A percentile compares a stretch with the other conserved stretches of the same genome.
Evolutionary conservation across 2,797 vertebrate genomes (phyloP).

Genomic region (Halcyon smyrnensis): DNA sequence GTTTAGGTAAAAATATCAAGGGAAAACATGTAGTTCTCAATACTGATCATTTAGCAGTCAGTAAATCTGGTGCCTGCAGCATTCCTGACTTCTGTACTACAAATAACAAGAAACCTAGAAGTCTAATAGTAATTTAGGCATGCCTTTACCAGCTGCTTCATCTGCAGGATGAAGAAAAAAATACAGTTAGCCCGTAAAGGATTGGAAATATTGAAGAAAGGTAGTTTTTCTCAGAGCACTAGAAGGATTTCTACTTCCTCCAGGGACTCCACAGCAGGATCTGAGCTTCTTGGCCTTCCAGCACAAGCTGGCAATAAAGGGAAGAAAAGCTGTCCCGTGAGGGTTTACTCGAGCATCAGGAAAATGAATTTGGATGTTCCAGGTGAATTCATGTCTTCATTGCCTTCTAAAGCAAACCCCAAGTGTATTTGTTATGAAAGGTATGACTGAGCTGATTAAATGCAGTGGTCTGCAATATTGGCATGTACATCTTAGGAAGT

Average conservation of each 20-base stretch:
- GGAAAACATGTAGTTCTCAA: not conserved
- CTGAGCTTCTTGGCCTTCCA: not conserved
- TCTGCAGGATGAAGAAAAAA: not conserved
- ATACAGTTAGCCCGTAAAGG: not conserved
- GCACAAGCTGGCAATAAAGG: not conserved
- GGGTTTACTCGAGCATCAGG: not conserved
- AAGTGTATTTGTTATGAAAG: not conserved
- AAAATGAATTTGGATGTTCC: not conserved
- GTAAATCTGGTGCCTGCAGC: not conserved
- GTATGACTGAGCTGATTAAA: not conserved
- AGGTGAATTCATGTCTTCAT: not conserved
- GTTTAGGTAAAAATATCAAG: not conserved
- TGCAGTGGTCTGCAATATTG: not conserved
- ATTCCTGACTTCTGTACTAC: not conserved
- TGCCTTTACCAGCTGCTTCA: not conserved
- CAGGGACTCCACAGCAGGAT: not conserved
- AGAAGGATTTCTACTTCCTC: not conserved
- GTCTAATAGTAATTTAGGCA: not conserved
- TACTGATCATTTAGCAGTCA: not conserved
- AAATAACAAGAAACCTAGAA: not conserved
- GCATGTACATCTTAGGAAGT: not conserved
- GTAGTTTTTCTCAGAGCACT: not conserved
- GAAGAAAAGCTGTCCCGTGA: not conserved
- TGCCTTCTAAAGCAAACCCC: not conserved
- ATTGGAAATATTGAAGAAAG: not conserved